Conservation (phyloP, 2,888 invertebrate genomes). For the Campoletis raptor region DNA sequence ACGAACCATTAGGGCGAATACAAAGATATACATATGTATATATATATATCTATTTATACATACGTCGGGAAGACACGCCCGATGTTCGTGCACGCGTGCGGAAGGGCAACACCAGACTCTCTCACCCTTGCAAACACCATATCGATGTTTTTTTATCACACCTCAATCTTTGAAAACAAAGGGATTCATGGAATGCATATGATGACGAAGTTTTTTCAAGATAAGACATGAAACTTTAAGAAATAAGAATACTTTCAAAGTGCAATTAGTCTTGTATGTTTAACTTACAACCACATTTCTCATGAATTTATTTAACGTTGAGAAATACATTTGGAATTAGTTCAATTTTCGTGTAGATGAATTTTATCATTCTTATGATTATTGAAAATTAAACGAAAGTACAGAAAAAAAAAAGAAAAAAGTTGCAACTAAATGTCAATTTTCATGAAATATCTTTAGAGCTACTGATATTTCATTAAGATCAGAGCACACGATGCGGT, state of each 20-base stretch:
- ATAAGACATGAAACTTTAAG: neutral
- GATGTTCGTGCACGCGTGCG: slow-evolving; percentile 68
- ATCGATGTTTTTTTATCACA: slow-evolving; percentile 30
- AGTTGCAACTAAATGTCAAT: neutral
- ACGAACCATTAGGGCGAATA: slow-evolving; percentile 24
- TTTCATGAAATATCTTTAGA: neutral
- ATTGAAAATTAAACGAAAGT: neutral
- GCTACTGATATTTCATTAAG: neutral
- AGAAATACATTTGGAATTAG: too few relatives aligned
- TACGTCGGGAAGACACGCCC: slow-evolving; percentile 12
- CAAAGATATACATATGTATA: slow-evolving; percentile 9
- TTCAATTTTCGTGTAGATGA: too few relatives aligned
- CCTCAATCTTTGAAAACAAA: slow-evolving; percentile 11
- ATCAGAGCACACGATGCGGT: neutral
- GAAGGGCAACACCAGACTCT: slow-evolving; percentile 66
- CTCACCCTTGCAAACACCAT: slow-evolving; percentile 17
- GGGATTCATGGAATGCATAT: slow-evolving; percentile 25
- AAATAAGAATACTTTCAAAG: neutral
- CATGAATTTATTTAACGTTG: too few relatives aligned
- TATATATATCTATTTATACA: neutral
- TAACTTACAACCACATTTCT: too few relatives aligned
- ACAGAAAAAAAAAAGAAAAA: neutral
- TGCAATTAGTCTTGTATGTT: neutral
- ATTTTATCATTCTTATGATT: neutral
- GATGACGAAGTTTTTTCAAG: neutral